Base-by-base conservation (phyloP, 1,140 invertebrate species). In the Ruditapes philippinarum region DNA sequence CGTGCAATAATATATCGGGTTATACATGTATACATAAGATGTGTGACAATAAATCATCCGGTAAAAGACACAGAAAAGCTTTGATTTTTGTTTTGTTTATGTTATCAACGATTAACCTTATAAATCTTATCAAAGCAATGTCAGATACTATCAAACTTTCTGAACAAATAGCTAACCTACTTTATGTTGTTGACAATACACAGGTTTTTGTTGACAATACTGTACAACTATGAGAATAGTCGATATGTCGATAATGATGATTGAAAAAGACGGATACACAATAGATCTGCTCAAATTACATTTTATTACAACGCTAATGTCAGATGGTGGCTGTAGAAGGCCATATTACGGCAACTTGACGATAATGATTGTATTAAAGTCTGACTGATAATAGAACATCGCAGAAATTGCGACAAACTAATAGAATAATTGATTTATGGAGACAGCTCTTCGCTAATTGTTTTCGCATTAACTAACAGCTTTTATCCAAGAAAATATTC, bases 361-460 rank as follows among this genome's bases (percentile, higher is more conserved):
- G 9, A 70, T 70, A 70, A 70, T 40, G 33, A 70, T 38, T 12
- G 65, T 33, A 38, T 38, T 17, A 40, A 38, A 17, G 36, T 40
- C 33, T 70, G 65, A 28, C 65, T 70, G 65, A 70, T 70, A 70
- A 70, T 70, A 33, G 65, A 70, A 70, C 33, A 70, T 19, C 9
- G 28, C 0, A 70, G 33, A 70, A 70, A 70, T 38, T 70, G 65
- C 28, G 65, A 70, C 25, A 70, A 36, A 17, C 9, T 70, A 70
- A 70, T 70, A 70, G 65, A 70, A 38, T 70, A 9, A 70, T 70
- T 70, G 65, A 70, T 70, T 70, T 70, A 65, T 65, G 60, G 60
- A 65, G 60, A 65, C 60, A 65, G 25, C 11, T 65, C 28, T 36
- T 28, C 65, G 28, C 33, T 70, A 70, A 70, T 38, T 70, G 65